Conservation (phyloP, 2,888 invertebrate genomes). For the Drosophila pseudotakahashii region DNA sequence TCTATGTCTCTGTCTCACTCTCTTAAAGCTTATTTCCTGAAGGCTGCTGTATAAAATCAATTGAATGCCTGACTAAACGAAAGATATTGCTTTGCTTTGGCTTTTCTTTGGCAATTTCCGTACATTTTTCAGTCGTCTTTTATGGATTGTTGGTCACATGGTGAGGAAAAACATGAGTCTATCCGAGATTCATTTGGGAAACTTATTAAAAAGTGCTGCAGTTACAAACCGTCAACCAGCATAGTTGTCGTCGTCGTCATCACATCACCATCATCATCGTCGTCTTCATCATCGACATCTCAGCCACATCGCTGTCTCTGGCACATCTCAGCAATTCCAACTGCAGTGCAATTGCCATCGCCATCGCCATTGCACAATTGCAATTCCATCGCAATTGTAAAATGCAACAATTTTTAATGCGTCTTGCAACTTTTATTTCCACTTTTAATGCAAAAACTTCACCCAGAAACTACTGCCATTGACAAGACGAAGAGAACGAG, state of each 20-base stretch:
- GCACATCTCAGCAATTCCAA: conserved; percentile 43
- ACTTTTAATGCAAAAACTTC: conserved; percentile 73
- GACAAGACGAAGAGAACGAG: conserved; percentile 19
- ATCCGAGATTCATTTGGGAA: conserved; percentile 33
- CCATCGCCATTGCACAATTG: conserved; percentile 45
- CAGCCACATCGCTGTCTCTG: conserved; percentile 29
- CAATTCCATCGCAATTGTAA: conserved; percentile 48
- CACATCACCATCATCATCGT: neutral
- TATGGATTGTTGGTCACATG: neutral
- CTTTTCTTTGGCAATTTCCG: conserved; percentile 39
- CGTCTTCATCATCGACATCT: conserved; percentile 10
- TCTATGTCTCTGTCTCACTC: too few species aligned
- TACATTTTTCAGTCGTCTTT: conserved; percentile 14
- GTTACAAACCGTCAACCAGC: conserved; percentile 10
- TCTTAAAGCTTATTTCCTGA: conserved; percentile 39
- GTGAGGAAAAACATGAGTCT: conserved; percentile 4
- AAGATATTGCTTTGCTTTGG: conserved; percentile 44
- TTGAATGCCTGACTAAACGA: conserved; percentile 48
- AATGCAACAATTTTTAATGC: conserved; percentile 80
- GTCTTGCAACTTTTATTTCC: conserved; percentile 74
- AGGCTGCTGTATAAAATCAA: conserved; percentile 35
- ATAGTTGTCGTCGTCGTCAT: conserved; percentile 3
- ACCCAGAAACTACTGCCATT: conserved; percentile 22
- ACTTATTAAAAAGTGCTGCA: conserved; percentile 40
- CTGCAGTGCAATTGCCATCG: conserved; percentile 30